These are phyloP conservation scores for Brachyhypopomus occidentalis DNA, from an alignment of 2,113 vertebrate genomes.

Conservation along the genomic window DNA sequence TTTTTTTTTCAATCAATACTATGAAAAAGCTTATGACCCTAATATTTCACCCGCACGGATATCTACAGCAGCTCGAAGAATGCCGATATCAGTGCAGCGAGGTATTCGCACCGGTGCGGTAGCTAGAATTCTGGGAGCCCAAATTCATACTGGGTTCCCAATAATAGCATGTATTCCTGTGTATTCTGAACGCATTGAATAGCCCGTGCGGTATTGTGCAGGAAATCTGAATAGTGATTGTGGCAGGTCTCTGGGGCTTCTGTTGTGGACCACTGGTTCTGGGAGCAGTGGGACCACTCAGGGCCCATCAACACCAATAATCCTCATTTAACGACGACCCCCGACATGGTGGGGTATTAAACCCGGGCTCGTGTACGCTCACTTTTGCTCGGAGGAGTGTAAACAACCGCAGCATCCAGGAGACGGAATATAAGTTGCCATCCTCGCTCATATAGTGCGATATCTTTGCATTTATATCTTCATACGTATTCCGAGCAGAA, in stretches of 20 bases:
- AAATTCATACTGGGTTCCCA: constrained; percentile 9
- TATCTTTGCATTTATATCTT: constrained; percentile 15
- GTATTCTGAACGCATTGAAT: constrained; percentile 1
- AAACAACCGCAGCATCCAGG: neutral
- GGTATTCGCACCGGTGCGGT: constrained; percentile 13
- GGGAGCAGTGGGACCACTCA: neutral
- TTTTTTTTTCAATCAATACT: constrained; percentile 24
- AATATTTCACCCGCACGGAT: constrained; percentile 4
- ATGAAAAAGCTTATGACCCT: neutral
- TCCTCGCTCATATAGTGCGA: neutral
- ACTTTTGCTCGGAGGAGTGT: neutral
- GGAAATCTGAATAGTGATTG: neutral
- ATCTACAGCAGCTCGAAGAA: constrained; percentile 18
- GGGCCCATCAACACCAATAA: constrained; percentile 1
- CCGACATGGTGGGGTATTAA: neutral
- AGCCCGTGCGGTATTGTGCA: neutral
- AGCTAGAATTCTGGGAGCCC: neutral
- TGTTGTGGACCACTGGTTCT: constrained; percentile 8
- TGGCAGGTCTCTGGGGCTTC: neutral
- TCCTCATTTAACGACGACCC: neutral
- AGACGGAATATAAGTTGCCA: neutral
- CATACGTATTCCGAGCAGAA: constrained; percentile 2
- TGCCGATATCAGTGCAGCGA: neutral
- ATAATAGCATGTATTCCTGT: neutral
- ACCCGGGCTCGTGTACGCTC: neutral